phyloP scores from a whole-genome alignment of 1,140 invertebrate genomes.

The Pectinophora gossypiella region DNA sequence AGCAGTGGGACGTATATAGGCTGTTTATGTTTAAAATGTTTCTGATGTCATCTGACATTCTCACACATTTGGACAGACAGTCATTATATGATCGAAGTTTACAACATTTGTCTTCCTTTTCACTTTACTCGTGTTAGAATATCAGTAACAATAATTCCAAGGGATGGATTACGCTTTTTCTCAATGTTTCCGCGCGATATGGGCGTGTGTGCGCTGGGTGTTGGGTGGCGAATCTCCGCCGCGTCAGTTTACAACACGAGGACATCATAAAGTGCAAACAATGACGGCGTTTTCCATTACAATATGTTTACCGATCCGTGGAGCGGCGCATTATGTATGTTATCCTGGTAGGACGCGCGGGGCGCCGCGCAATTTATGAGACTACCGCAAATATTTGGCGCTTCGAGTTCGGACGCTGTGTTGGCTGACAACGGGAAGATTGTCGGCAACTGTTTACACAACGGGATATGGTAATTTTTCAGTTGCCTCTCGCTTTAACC shows the following conservation, averaged over 20 bases:
- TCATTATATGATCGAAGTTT: no score
- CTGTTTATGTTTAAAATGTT: no score
- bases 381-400: constrained; percentile 70
- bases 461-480: constrained; percentile 59
- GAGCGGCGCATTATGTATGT: constrained; percentile 71
- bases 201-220: constrained; percentile 14
- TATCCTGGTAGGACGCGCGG: constrained; percentile 58
- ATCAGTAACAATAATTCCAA: no score
- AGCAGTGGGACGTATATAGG: no score
- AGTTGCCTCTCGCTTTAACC: constrained; percentile 29
- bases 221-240: constrained; percentile 31
- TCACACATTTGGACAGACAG: no score
- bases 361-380: constrained; percentile 69
- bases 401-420: constrained; percentile 53
- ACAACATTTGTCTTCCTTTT: no score
- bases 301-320: constrained; percentile 74
- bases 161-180: neutral
- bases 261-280: constrained; percentile 73
- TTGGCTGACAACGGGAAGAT: constrained; percentile 67
- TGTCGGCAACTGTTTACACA: constrained; percentile 60
- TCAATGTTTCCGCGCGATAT: neutral
- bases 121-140: no score
- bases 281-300: constrained; percentile 73
- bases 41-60: no score
- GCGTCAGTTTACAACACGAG: constrained; percentile 62